Conservation (phyloP, 2,113 vertebrate species). For the Ailuropoda melanoleuca region DNA sequence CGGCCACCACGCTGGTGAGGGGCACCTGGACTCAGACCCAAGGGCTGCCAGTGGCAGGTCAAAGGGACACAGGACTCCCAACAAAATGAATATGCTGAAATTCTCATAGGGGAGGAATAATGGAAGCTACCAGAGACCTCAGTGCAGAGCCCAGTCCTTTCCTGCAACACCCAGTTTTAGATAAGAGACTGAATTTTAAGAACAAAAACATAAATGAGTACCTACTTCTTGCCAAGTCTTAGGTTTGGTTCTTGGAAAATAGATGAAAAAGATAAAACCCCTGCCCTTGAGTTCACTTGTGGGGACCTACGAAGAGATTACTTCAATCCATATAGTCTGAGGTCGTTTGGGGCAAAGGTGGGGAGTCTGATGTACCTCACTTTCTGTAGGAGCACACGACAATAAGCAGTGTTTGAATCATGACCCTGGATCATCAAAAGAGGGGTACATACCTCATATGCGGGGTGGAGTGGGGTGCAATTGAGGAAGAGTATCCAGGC, state of each 20-base stretch:
- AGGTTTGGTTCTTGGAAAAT: not conserved
- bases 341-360: not conserved
- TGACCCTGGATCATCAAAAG: not conserved
- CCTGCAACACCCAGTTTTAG: not conserved
- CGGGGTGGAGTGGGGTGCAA: not conserved
- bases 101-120: not conserved
- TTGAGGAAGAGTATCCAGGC: not conserved
- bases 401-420: not conserved
- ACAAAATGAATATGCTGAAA: not conserved
- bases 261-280: not conserved
- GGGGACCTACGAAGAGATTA: not conserved
- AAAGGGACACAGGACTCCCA: not conserved
- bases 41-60: not conserved
- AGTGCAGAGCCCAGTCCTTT: not conserved
- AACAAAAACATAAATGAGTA: not conserved
- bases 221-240: not conserved
- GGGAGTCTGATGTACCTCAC: not conserved
- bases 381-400: not conserved
- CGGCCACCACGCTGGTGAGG: not conserved
- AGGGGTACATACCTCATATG: not conserved
- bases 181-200: constrained; percentile 6
- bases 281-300: not conserved
- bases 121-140: not conserved
- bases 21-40: not conserved
- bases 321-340: not conserved